Evolutionary conservation across 2,113 vertebrate genomes (phyloP).

Genomic region (Furnarius figulus): DNA sequence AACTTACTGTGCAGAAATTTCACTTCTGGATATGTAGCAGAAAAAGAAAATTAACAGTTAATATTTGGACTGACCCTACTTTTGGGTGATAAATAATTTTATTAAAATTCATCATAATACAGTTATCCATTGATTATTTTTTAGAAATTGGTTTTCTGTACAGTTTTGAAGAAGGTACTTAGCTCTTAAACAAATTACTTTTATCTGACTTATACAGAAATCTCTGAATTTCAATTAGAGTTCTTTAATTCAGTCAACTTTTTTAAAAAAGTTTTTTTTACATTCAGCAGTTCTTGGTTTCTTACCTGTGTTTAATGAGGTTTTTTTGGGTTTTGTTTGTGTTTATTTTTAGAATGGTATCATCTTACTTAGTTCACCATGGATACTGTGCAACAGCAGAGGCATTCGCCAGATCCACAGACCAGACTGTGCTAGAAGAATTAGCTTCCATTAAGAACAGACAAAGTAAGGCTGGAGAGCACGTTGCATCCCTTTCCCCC

Average conservation of each 20-base stretch:
- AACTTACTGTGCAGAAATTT: background rate
- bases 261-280: background rate
- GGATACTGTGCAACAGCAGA: slow-evolving; percentile 98
- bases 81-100: background rate
- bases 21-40: background rate
- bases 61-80: background rate
- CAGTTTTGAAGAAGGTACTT: background rate
- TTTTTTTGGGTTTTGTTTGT: slow-evolving; percentile 54
- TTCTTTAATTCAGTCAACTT: background rate
- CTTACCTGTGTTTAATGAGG: slow-evolving; percentile 22
- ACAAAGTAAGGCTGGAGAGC: slow-evolving; percentile 88
- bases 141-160: background rate
- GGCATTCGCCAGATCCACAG: slow-evolving; percentile 97
- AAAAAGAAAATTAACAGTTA: background rate
- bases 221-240: background rate
- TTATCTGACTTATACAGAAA: background rate
- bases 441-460: slow-evolving; percentile 98
- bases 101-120: background rate
- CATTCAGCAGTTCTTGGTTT: background rate
- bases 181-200: background rate
- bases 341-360: slow-evolving; percentile 90
- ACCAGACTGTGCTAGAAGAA: slow-evolving; percentile 98
- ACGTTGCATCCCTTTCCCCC: background rate
- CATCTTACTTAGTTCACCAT: slow-evolving; percentile 97
- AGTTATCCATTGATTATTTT: background rate